phyloP scores from a whole-genome alignment of 2,113 vertebrate species.

The Pongo pygmaeus region DNA sequence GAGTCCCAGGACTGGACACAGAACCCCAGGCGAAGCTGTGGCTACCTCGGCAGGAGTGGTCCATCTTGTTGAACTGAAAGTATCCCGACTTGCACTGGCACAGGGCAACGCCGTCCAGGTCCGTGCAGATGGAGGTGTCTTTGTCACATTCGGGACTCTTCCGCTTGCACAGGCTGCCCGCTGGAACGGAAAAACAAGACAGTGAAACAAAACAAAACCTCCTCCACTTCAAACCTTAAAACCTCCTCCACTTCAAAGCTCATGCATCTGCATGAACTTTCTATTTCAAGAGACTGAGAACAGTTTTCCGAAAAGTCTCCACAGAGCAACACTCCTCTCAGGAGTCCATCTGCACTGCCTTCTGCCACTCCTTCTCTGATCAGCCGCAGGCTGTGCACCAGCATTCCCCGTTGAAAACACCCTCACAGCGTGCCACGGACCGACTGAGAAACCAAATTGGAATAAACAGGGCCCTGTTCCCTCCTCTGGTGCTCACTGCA shows the following conservation, averaged over 20 bases:
- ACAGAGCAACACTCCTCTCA: background rate
- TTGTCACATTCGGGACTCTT: constrained; percentile 90
- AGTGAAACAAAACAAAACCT: background rate
- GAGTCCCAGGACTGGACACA: background rate
- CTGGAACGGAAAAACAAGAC: constrained; percentile 80
- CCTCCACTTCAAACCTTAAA: background rate
- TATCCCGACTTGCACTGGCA: constrained; percentile 94
- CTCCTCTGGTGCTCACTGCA: background rate
- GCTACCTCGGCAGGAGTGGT: constrained; percentile 93
- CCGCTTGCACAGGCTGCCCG: constrained; percentile 89
- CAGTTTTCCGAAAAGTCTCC: background rate
- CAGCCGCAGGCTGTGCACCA: background rate
- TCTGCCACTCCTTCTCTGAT: background rate
- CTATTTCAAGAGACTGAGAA: background rate
- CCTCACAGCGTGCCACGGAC: fast-evolving
- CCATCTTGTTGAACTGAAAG: constrained; percentile 94
- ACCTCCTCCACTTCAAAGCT: background rate
- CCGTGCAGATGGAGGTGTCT: constrained; percentile 91
- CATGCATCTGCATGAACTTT: background rate
- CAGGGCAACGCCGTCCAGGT: constrained; percentile 84
- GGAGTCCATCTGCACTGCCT: background rate
- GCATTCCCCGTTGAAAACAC: background rate
- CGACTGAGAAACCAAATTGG: background rate
- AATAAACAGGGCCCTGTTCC: background rate
- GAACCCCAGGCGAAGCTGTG: background rate